Percentiles rank a stretch among this genome's conserved stretches.
These are phyloP conservation scores for Panurus biarmicus DNA, from an alignment of 2,113 vertebrate genomes.

Conservation along the genomic window DNA sequence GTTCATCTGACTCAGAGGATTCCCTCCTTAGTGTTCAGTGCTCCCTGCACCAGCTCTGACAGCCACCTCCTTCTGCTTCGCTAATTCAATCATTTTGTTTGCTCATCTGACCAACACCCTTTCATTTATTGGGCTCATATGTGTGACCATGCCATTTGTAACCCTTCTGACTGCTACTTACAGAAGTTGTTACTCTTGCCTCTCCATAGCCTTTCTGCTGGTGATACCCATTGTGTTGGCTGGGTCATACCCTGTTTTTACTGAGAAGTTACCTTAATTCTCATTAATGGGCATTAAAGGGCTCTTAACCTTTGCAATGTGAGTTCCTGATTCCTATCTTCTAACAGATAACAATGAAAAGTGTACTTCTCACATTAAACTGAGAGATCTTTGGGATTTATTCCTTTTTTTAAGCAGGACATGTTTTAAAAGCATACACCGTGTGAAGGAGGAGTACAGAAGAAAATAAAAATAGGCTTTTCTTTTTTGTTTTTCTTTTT, in stretches of 20 bases:
- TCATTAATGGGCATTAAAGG: neutral
- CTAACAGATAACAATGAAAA: neutral
- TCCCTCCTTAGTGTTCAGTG: neutral
- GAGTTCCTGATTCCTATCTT: neutral
- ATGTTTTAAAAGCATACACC: neutral
- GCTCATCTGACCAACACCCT: neutral
- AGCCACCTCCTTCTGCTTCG: slow-evolving; percentile 36
- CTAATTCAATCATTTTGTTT: slow-evolving; percentile 31
- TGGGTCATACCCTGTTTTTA: neutral
- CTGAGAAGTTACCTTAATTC: neutral
- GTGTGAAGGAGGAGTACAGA: neutral
- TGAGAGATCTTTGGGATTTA: neutral
- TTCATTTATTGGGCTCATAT: neutral
- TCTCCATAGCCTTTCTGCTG: neutral
- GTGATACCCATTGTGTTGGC: neutral
- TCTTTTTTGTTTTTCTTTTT: too few species aligned
- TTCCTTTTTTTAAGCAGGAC: neutral
- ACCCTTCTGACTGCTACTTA: neutral
- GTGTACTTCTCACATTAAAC: neutral
- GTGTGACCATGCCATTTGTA: slow-evolving; percentile 18
- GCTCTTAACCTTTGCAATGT: neutral
- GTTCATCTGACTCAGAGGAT: slow-evolving; percentile 32
- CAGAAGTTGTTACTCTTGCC: neutral
- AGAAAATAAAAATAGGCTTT: neutral
- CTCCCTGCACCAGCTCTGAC: slow-evolving; percentile 12